phyloP scores from a whole-genome alignment of 2,797 vertebrate species.

The Onychomys arenicola region DNA sequence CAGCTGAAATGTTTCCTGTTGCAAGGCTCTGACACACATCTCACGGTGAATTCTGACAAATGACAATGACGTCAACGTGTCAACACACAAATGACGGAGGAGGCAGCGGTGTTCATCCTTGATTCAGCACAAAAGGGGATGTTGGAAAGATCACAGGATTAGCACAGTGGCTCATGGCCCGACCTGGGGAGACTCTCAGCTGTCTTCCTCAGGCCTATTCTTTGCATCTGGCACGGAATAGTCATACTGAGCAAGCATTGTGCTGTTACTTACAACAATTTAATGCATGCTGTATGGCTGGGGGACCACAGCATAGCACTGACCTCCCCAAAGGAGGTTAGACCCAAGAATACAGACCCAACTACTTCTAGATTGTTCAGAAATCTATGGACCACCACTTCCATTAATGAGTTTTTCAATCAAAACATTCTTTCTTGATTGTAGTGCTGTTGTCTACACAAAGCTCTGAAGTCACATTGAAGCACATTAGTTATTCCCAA shows the following conservation, averaged over 20 bases:
- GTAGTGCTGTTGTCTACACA: neutral
- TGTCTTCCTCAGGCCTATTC: neutral
- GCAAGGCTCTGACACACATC: neutral
- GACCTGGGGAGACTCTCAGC: neutral
- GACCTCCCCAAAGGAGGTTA: neutral
- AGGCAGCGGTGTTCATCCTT: accelerated
- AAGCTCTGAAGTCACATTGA: neutral
- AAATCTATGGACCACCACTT: neutral
- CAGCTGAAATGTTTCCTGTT: constrained; percentile 62
- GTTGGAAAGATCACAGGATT: accelerated
- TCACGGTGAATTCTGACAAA: neutral
- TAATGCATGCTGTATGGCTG: neutral
- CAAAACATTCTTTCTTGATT: neutral
- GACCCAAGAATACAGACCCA: neutral
- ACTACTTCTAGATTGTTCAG: neutral
- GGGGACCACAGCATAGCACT: neutral
- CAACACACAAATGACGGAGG: neutral
- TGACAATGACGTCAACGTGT: constrained; percentile 16
- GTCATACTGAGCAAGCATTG: neutral
- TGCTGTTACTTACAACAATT: neutral
- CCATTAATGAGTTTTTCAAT: neutral
- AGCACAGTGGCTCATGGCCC: neutral
- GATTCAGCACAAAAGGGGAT: neutral
- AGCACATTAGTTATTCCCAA: constrained; percentile 63
- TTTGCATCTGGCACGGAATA: neutral